These are phyloP conservation scores for Cydia splendana DNA, from an alignment of 1,140 invertebrate species.

Conservation along the genomic window DNA sequence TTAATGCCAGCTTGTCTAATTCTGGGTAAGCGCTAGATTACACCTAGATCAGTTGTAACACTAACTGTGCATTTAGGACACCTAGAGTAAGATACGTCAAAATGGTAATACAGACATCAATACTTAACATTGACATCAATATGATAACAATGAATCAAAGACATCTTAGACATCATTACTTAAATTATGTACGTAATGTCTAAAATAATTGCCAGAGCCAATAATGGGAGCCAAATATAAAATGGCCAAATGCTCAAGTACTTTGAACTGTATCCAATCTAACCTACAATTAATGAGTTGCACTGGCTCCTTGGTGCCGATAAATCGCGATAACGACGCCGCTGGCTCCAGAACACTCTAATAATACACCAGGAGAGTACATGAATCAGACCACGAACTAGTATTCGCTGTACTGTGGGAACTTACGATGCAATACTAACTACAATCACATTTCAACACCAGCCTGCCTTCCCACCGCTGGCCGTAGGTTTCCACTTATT, in stretches of 20 bases:
- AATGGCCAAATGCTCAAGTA: not conserved
- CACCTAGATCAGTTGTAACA: slow-evolving; percentile 3
- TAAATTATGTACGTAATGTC: not conserved
- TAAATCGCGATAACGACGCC: not conserved
- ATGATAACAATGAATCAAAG: too few species aligned
- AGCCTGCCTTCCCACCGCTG: too few species aligned
- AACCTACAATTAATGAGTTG: slow-evolving; percentile 1
- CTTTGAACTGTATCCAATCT: not conserved
- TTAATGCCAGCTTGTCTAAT: not conserved
- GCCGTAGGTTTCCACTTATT: too few species aligned
- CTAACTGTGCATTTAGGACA: not conserved
- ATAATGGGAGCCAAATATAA: not conserved
- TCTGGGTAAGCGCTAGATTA: not conserved
- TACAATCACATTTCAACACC: too few species aligned
- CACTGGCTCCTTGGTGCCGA: not conserved
- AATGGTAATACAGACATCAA: too few species aligned
- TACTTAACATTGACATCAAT: too few species aligned
- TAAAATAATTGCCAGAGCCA: not conserved
- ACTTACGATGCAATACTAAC: not conserved
- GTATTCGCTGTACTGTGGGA: not conserved
- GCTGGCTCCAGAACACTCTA: slow-evolving; percentile 1
- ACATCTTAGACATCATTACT: too few species aligned
- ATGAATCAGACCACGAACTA: not conserved
- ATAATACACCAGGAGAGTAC: slow-evolving; percentile 6
- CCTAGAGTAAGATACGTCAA: not conserved